phyloP scores from a whole-genome alignment of 2,888 invertebrate species.

The Noctua comes region DNA sequence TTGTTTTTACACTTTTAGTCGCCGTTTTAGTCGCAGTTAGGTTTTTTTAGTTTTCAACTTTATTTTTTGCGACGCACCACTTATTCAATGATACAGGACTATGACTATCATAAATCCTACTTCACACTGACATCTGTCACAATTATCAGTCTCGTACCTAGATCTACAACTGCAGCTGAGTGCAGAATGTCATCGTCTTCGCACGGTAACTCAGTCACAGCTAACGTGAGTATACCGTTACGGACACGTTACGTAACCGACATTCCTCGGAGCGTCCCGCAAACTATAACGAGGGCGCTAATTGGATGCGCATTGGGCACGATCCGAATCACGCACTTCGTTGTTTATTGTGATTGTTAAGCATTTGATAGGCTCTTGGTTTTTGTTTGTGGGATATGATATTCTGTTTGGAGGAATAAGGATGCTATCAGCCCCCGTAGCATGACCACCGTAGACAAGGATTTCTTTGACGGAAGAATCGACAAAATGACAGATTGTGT shows the following conservation, averaged over 20 bases:
- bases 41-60: not conserved
- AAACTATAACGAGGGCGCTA: conserved; percentile 56
- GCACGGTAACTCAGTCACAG: conserved; percentile 50
- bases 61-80: not conserved
- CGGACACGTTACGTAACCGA: conserved; percentile 61
- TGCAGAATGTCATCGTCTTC: conserved; percentile 57
- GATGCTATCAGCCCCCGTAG: no score
- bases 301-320: conserved; percentile 56
- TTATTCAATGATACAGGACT: not conserved
- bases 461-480: no score
- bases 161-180: conserved; percentile 2
- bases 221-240: conserved; percentile 53
- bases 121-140: not conserved
- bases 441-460: no score
- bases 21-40: not conserved
- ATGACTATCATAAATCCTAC: not conserved
- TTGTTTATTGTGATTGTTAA: conserved; percentile 54
- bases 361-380: conserved; percentile 30
- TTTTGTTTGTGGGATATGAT: conserved; percentile 23
- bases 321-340: conserved; percentile 52
- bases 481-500: no score
- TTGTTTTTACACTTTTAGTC: not conserved
- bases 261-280: conserved; percentile 64
- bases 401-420: not conserved
- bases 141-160: not conserved